Evolutionary conservation across 2,888 invertebrate genomes (phyloP).

Genomic region (Ceramica pisi): DNA sequence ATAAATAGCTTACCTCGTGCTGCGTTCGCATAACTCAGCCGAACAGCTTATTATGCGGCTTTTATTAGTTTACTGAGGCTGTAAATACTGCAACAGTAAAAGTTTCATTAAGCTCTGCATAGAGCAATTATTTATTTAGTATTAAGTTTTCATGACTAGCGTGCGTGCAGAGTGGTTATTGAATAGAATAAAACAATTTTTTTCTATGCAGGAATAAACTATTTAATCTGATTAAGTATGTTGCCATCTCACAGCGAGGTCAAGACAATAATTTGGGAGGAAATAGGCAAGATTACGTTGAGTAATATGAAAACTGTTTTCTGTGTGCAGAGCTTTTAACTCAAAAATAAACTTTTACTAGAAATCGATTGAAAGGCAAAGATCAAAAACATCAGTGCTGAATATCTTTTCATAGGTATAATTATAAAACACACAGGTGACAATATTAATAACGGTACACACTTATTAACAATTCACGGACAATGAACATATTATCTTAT

Average conservation of each 20-base stretch:
- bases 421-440: neutral
- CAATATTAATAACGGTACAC: neutral
- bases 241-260: conserved; percentile 5
- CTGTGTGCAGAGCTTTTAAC: neutral
- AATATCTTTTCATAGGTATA: neutral
- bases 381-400: neutral
- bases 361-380: neutral
- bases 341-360: no score
- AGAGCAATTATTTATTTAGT: no score
- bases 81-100: conserved; percentile 24
- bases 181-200: neutral
- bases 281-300: neutral
- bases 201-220: neutral
- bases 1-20: conserved; percentile 11
- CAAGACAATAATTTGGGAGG: neutral
- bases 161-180: neutral
- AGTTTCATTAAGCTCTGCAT: conserved; percentile 16
- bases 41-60: conserved; percentile 22
- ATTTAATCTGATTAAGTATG: neutral
- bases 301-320: conserved; percentile 19
- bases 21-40: conserved; percentile 20
- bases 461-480: conserved; percentile 6
- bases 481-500: conserved; percentile 12
- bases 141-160: conserved; percentile 22
- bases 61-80: conserved; percentile 33